Evolutionary conservation across 2,888 invertebrate genomes (phyloP).

Genomic region (Thymelicus acteon): DNA sequence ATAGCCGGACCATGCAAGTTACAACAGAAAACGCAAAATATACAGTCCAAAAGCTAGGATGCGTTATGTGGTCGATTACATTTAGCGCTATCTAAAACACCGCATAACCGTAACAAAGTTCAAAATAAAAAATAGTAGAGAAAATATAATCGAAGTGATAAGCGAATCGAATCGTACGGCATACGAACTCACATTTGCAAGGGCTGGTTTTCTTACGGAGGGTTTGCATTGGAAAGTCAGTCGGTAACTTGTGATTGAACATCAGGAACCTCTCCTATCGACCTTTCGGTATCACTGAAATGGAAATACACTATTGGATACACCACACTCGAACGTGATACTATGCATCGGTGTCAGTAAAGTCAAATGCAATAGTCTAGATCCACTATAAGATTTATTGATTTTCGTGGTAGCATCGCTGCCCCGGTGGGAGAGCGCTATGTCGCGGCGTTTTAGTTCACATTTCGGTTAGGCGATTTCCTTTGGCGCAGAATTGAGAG

Average conservation of each 20-base stretch:
- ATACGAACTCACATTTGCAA: slow-evolving; percentile 93
- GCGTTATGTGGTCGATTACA: slow-evolving; percentile 66
- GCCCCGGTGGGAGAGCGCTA: slow-evolving; percentile 48
- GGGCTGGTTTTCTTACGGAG: slow-evolving; percentile 97
- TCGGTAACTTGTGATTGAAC: slow-evolving; percentile 85
- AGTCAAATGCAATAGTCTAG: slow-evolving; percentile 60
- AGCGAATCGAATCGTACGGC: slow-evolving; percentile 54
- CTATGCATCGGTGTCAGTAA: slow-evolving; percentile 52
- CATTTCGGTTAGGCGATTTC: slow-evolving; percentile 45
- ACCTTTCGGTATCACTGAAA: slow-evolving; percentile 71
- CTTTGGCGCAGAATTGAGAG: slow-evolving; percentile 41
- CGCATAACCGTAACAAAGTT: slow-evolving; percentile 61
- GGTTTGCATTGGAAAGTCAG: slow-evolving; percentile 92
- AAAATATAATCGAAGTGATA: slow-evolving; percentile 50
- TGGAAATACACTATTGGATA: slow-evolving; percentile 70
- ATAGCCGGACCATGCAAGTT: slow-evolving; percentile 71
- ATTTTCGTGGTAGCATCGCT: slow-evolving; percentile 67
- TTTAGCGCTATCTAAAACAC: slow-evolving; percentile 72
- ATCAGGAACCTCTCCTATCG: slow-evolving; percentile 66
- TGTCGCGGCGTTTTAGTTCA: slow-evolving; percentile 49
- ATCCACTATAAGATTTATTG: slow-evolving; percentile 69
- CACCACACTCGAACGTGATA: slow-evolving; percentile 55
- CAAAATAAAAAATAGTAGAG: slow-evolving; percentile 53
- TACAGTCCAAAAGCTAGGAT: slow-evolving; percentile 67
- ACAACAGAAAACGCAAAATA: slow-evolving; percentile 76